phyloP scores from a whole-genome alignment of 2,113 vertebrate genomes.

The Neolamprologus kungweensis region DNA sequence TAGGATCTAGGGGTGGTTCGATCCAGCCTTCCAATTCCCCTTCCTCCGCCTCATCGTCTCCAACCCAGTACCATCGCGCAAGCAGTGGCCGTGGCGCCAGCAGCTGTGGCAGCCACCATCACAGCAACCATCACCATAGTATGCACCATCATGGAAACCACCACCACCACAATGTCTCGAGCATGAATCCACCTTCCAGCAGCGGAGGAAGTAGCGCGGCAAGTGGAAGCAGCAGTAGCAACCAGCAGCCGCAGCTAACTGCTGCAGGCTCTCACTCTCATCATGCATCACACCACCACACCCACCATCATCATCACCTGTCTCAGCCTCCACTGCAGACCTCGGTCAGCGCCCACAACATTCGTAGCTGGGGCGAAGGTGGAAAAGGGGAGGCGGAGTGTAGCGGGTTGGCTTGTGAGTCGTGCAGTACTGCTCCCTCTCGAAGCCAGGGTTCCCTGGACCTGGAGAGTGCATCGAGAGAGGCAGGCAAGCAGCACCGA shows the following conservation, averaged over 20 bases:
- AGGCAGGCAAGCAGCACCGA: constrained; percentile 78
- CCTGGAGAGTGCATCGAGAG: constrained; percentile 78
- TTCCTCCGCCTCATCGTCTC: constrained; percentile 58
- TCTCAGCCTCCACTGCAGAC: constrained; percentile 74
- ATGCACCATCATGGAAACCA: constrained; percentile 74
- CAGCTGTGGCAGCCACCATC: constrained; percentile 25
- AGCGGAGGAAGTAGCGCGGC: constrained; percentile 11
- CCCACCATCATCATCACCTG: constrained; percentile 67
- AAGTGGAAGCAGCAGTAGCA: constrained; percentile 21
- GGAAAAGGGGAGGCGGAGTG: constrained; percentile 73
- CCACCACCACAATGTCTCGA: constrained; percentile 35
- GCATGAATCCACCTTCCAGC: constrained; percentile 4
- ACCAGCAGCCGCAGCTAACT: constrained; percentile 25
- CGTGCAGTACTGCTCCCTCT: constrained; percentile 72
- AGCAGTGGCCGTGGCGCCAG: constrained; percentile 22
- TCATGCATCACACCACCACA: constrained; percentile 53
- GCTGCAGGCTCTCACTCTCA: constrained; percentile 32
- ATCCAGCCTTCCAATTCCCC: constrained; percentile 61
- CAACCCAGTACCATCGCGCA: constrained; percentile 58
- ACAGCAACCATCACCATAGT: constrained; percentile 38
- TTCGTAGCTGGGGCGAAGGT: constrained; percentile 72
- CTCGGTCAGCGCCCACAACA: constrained; percentile 76
- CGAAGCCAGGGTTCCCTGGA: constrained; percentile 84
- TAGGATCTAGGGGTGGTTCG: constrained; percentile 43
- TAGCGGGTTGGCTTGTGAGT: constrained; percentile 78